Conservation (phyloP, 2,888 invertebrate genomes). For the Eurytoma adleriae region DNA sequence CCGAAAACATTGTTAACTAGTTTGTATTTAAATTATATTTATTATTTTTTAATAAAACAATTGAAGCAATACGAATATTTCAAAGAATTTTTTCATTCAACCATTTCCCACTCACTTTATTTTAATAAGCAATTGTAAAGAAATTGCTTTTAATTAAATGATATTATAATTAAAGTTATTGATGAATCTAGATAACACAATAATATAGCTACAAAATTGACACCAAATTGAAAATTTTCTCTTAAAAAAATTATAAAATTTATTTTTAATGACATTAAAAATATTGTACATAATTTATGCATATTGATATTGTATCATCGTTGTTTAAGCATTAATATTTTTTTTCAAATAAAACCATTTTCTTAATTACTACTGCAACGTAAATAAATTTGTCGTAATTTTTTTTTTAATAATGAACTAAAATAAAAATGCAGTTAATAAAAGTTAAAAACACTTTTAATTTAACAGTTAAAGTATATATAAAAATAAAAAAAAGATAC, state of each 20-base stretch:
- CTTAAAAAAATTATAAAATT: conserved; percentile 49
- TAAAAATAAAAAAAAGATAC: neutral
- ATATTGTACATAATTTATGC: conserved; percentile 20
- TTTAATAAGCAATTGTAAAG: no score
- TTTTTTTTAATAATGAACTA: neutral
- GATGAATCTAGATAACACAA: neutral
- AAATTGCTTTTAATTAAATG: neutral
- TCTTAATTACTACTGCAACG: conserved; percentile 16
- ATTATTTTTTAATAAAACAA: conserved; percentile 41
- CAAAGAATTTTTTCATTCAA: neutral
- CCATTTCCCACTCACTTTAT: neutral
- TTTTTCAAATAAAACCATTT: conserved; percentile 22
- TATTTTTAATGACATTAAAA: conserved; percentile 41
- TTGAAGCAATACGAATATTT: neutral
- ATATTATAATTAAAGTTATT: neutral
- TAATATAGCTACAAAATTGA: neutral
- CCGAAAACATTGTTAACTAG: neutral
- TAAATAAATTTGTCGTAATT: conserved; percentile 11
- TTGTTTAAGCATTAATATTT: neutral
- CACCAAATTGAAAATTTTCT: conserved; percentile 29
- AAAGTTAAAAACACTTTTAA: neutral
- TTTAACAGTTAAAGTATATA: neutral
- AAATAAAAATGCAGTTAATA: conserved; percentile 7
- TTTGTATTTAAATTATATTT: conserved; percentile 34
- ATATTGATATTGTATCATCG: conserved; percentile 21